Percentiles rank a stretch among this genome's conserved stretches.
Conservation (phyloP, 2,888 invertebrate species). For the Cheilosia soror region DNA sequence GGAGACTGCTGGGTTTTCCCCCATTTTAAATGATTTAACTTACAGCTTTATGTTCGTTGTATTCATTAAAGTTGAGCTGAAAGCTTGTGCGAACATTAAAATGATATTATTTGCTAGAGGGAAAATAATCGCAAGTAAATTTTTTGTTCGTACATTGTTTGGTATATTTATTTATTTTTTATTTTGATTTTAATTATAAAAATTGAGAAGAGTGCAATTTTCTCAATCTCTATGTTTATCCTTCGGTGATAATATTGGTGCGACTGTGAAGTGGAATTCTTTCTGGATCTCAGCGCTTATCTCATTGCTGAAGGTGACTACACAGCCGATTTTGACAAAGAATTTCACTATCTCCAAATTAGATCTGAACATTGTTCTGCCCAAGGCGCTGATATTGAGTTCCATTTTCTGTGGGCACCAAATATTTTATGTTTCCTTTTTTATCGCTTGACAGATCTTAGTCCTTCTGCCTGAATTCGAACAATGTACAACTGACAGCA, state of each 20-base stretch:
- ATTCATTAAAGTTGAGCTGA: constrained; percentile 24
- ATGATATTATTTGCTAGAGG: constrained; percentile 37
- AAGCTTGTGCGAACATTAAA: constrained; percentile 37
- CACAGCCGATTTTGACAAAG: too few species aligned
- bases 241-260: neutral
- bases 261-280: too few species aligned
- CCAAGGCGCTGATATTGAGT: too few species aligned
- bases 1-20: constrained; percentile 3
- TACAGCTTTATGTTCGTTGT: constrained; percentile 15
- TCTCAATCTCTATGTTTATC: neutral
- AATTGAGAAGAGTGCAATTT: constrained; percentile 11
- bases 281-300: too few species aligned
- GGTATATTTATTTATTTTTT: constrained; percentile 2
- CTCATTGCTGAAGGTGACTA: too few species aligned
- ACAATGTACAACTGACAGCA: too few species aligned
- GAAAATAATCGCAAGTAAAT: constrained; percentile 16
- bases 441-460: too few species aligned
- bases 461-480: too few species aligned
- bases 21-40: constrained; percentile 42
- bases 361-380: too few species aligned
- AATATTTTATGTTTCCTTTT: too few species aligned
- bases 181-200: constrained; percentile 15
- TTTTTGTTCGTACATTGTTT: neutral
- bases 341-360: too few species aligned
- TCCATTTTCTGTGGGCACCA: too few species aligned